Evolutionary conservation across 2,888 invertebrate genomes (phyloP).

Genomic region (Ennomos fuscantarius): DNA sequence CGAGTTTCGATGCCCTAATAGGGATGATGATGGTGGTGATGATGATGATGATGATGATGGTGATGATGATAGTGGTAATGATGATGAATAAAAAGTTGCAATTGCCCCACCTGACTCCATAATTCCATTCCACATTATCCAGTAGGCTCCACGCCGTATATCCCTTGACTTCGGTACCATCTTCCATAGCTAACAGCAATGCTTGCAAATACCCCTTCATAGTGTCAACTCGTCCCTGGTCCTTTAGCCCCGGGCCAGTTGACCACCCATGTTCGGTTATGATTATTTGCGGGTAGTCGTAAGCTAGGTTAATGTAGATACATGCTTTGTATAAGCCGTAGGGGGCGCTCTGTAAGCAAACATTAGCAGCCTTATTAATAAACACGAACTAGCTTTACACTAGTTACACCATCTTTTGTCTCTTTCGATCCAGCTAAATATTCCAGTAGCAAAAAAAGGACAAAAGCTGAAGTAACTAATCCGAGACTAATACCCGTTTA

Average conservation of each 20-base stretch:
- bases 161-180: conserved; percentile 77
- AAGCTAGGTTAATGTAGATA: conserved; percentile 61
- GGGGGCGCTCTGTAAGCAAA: conserved; percentile 61
- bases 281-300: conserved; percentile 61
- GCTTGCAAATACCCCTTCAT: conserved; percentile 72
- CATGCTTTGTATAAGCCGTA: conserved; percentile 70
- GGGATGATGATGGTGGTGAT: too few relatives aligned
- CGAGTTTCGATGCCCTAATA: too few relatives aligned
- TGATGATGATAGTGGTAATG: too few relatives aligned
- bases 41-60: too few relatives aligned
- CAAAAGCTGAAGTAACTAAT: too few relatives aligned
- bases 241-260: conserved; percentile 69
- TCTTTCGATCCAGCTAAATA: too few relatives aligned
- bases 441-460: too few relatives aligned
- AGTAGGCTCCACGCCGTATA: conserved; percentile 88
- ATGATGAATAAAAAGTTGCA: too few relatives aligned
- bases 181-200: conserved; percentile 76
- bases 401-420: too few relatives aligned
- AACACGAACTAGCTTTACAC: too few relatives aligned
- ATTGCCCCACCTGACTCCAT: conserved; percentile 77
- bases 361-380: conserved; percentile 1
- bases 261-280: conserved; percentile 87
- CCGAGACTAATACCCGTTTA: too few relatives aligned
- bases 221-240: conserved; percentile 69
- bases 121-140: conserved; percentile 88